Conservation (phyloP, 2,113 vertebrate species). For the Pedetes capensis region DNA sequence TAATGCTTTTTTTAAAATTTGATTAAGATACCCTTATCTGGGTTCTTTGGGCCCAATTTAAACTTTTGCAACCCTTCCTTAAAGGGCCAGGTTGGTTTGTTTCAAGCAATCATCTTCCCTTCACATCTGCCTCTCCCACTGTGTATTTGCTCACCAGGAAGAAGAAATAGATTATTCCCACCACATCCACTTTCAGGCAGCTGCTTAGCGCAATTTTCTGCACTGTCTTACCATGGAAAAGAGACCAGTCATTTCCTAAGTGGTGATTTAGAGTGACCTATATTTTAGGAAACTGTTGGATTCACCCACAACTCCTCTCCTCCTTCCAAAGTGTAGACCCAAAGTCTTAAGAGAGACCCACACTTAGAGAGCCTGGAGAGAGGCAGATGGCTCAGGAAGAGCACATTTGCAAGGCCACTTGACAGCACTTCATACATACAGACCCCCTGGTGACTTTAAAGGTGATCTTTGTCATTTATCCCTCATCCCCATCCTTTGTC, state of each 20-base stretch:
- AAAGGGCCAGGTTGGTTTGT: slow-evolving; percentile 75
- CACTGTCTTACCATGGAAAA: slow-evolving; percentile 81
- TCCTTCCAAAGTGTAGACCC: slow-evolving; percentile 76
- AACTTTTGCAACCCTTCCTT: slow-evolving; percentile 60
- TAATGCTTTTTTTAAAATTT: slow-evolving; percentile 73
- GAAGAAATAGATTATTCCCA: slow-evolving; percentile 80
- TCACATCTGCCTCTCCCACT: slow-evolving; percentile 71
- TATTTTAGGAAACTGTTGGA: slow-evolving; percentile 81
- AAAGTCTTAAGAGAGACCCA: slow-evolving; percentile 32
- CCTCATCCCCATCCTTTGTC: neutral
- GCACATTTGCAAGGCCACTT: neutral
- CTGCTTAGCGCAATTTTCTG: slow-evolving; percentile 82
- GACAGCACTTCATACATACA: neutral
- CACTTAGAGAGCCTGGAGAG: slow-evolving; percentile 72
- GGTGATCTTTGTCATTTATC: neutral
- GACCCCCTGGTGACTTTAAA: neutral
- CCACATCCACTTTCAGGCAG: slow-evolving; percentile 76
- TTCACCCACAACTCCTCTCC: slow-evolving; percentile 71
- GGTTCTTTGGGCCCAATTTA: slow-evolving; percentile 43
- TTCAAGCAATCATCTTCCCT: slow-evolving; percentile 70
- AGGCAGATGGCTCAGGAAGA: neutral
- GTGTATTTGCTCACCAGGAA: slow-evolving; percentile 76
- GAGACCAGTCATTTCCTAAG: slow-evolving; percentile 82
- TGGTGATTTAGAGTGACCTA: slow-evolving; percentile 81
- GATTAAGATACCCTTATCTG: slow-evolving; percentile 74